phyloP scores from a whole-genome alignment of 35 echinoderm and acorn worm genomes.

The Apostichopus parvimensis region DNA sequence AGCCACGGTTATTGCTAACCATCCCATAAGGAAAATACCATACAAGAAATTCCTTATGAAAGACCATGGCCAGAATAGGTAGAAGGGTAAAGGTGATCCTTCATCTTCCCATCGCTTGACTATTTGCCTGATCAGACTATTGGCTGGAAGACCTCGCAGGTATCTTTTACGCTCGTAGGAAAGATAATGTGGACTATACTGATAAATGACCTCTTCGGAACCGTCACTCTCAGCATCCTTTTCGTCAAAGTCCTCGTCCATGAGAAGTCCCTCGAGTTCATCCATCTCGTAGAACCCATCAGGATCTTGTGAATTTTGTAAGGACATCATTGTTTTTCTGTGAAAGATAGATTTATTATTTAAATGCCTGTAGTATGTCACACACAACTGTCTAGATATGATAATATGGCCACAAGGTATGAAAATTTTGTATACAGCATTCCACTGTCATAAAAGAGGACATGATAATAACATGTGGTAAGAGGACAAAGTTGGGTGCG shows the following conservation, averaged over 20 bases:
- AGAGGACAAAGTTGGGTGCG: too few relatives aligned
- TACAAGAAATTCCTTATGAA: neutral
- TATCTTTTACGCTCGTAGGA: neutral
- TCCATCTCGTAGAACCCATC: conserved; percentile 35
- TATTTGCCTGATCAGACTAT: conserved; percentile 16
- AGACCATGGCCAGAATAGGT: conserved; percentile 45
- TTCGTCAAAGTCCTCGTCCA: conserved; percentile 2
- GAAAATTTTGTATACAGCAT: too few relatives aligned
- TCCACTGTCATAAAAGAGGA: too few relatives aligned
- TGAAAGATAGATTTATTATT: neutral
- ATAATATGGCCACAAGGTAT: too few relatives aligned
- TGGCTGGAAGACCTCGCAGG: conserved; percentile 15
- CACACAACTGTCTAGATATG: too few relatives aligned
- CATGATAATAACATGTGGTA: too few relatives aligned
- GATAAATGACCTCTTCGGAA: conserved; percentile 36
- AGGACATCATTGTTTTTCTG: neutral
- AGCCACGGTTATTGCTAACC: neutral
- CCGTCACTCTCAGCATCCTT: conserved; percentile 26
- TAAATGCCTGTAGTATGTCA: too few relatives aligned
- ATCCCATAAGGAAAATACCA: neutral
- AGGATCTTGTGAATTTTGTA: conserved; percentile 11
- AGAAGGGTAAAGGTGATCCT: neutral
- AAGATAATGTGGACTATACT: neutral
- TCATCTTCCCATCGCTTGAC: neutral
- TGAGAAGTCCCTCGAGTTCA: conserved; percentile 38